Percentiles rank a stretch among this genome's conserved stretches.
phyloP scores from a whole-genome alignment of 2,797 vertebrate genomes.

The Eospalax fontanierii region DNA sequence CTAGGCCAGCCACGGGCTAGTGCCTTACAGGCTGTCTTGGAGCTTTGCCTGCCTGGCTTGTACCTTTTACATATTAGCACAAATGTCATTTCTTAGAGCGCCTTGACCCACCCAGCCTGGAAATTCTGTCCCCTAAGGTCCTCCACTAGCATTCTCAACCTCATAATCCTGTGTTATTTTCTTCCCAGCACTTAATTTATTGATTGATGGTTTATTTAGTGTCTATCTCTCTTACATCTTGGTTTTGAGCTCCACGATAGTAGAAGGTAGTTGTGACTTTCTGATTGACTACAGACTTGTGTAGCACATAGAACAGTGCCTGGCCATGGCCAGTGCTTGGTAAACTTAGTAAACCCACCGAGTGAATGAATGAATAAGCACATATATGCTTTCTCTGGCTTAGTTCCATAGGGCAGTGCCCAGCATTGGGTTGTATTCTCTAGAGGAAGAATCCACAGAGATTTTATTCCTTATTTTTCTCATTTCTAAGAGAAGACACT shows the following conservation, averaged over 20 bases:
- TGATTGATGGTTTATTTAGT: background rate
- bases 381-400: constrained; percentile 29
- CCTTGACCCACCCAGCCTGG: background rate
- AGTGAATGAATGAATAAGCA: background rate
- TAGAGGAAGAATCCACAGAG: background rate
- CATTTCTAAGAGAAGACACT: background rate
- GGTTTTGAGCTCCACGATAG: background rate
- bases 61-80: background rate
- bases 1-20: background rate
- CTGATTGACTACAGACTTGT: background rate
- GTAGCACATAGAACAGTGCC: background rate
- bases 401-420: background rate
- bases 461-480: background rate
- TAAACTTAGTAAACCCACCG: background rate
- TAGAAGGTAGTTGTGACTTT: background rate
- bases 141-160: background rate
- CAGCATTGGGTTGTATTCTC: background rate
- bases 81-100: constrained; percentile 19
- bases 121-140: background rate
- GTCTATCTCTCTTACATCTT: background rate
- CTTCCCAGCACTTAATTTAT: background rate
- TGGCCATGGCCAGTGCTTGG: background rate
- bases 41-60: background rate
- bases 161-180: background rate
- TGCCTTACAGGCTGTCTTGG: background rate